A percentile compares a stretch with the other conserved stretches of the same genome.
Evolutionary conservation across 2,888 invertebrate species (phyloP).

Genomic region (Luperina nickerlii): DNA sequence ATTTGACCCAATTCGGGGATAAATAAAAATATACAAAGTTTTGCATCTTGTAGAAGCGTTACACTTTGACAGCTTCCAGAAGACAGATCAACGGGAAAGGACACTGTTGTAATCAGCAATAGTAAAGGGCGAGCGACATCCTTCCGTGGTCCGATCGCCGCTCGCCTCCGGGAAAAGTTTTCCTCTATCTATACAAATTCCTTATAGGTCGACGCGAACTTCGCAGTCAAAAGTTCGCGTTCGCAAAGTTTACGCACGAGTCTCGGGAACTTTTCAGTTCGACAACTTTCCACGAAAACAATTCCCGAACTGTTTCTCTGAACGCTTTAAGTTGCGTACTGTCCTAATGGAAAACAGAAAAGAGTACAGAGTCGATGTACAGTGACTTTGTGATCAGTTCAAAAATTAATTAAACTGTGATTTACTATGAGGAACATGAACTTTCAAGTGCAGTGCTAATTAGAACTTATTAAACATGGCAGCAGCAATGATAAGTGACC

Average conservation of each 20-base stretch:
- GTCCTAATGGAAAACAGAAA: constrained; percentile 61
- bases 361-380: constrained; percentile 33
- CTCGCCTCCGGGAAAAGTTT: constrained; percentile 80
- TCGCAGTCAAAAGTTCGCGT: constrained; percentile 85
- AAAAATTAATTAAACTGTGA: constrained; percentile 45
- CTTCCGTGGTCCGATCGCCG: constrained; percentile 66
- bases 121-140: constrained; percentile 65
- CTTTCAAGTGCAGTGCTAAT: constrained; percentile 67
- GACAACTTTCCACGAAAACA: constrained; percentile 83
- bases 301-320: constrained; percentile 67
- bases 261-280: constrained; percentile 79
- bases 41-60: constrained; percentile 1
- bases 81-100: constrained; percentile 27
- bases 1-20: constrained; percentile 22
- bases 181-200: constrained; percentile 74
- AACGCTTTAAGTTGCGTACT: constrained; percentile 54
- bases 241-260: constrained; percentile 84
- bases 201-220: constrained; percentile 82
- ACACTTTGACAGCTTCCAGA: constrained; percentile 15
- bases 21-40: constrained; percentile 30
- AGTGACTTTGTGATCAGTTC: constrained; percentile 61
- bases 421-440: constrained; percentile 53
- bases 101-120: constrained; percentile 45
- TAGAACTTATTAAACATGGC: constrained; percentile 84
- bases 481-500: constrained; percentile 90